Evolutionary conservation across 2,797 vertebrate species (phyloP).

Genomic region (Lateolabrax maculatus): DNA sequence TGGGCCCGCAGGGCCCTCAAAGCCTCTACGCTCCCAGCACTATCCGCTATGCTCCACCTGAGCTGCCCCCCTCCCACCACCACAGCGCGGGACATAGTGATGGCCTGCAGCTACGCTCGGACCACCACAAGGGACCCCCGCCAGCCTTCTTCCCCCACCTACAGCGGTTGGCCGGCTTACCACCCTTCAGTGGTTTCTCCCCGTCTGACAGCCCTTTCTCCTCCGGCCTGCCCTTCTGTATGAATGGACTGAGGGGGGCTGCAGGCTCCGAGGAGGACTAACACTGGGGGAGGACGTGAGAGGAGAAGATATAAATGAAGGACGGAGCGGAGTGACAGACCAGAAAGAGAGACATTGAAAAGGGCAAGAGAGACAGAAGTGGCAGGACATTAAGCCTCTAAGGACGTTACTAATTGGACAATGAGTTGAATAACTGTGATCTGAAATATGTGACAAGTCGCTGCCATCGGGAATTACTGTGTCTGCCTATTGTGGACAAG

Average conservation of each 20-base stretch:
- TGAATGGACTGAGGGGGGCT: slow-evolving; percentile 87
- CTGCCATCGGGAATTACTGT: slow-evolving; percentile 63
- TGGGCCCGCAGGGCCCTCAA: slow-evolving; percentile 85
- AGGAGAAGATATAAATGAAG: slow-evolving; percentile 53
- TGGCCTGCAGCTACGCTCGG: slow-evolving; percentile 84
- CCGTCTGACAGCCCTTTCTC: slow-evolving; percentile 89
- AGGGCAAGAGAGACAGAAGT: slow-evolving; percentile 72
- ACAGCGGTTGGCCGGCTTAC: slow-evolving; percentile 88
- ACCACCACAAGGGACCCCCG: slow-evolving; percentile 85
- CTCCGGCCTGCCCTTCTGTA: slow-evolving; percentile 89
- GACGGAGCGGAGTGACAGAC: slow-evolving; percentile 59
- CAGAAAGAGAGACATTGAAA: slow-evolving; percentile 70
- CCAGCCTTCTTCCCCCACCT: slow-evolving; percentile 91
- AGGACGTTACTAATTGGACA: slow-evolving; percentile 81
- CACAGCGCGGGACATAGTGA: slow-evolving; percentile 76
- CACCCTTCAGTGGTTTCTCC: slow-evolving; percentile 88
- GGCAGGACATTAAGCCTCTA: slow-evolving; percentile 77
- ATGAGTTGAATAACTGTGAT: slow-evolving; percentile 75
- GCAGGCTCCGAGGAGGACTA: slow-evolving; percentile 87
- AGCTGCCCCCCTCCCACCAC: slow-evolving; percentile 86
- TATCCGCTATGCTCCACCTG: slow-evolving; percentile 92
- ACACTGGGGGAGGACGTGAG: slow-evolving; percentile 53
- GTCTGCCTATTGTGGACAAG: slow-evolving; percentile 63
- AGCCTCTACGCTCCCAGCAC: slow-evolving; percentile 91
- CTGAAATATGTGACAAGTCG: slow-evolving; percentile 73